Evolutionary conservation across 2,113 vertebrate species (phyloP).

Genomic region (Gavialis gangeticus): DNA sequence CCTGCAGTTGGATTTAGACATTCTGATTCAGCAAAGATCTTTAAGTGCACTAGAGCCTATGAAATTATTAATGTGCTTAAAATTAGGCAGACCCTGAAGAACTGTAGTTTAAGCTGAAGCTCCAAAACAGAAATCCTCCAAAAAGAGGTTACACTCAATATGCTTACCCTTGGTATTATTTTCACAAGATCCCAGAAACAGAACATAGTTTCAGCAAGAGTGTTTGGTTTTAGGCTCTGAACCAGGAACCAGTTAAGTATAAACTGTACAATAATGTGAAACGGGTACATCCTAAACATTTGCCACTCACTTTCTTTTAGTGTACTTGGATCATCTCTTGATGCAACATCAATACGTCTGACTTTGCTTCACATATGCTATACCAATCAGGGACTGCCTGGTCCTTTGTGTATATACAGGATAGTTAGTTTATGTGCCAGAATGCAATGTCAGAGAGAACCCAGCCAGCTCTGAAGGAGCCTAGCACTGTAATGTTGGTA

Average conservation of each 20-base stretch:
- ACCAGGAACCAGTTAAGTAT: background rate
- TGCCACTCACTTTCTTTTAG: background rate
- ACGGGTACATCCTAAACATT: background rate
- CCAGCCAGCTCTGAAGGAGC: background rate
- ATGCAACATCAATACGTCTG: background rate
- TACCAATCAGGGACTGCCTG: background rate
- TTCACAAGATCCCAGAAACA: background rate
- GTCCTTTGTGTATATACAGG: background rate
- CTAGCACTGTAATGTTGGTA: background rate
- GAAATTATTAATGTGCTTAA: background rate
- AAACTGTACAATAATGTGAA: background rate
- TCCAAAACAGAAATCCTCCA: background rate
- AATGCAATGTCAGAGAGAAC: no score
- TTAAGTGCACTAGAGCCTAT: background rate
- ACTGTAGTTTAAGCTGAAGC: background rate
- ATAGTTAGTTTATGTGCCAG: no score
- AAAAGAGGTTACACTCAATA: background rate
- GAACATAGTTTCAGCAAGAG: background rate
- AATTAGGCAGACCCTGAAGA: background rate
- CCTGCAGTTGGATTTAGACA: background rate
- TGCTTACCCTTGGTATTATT: background rate
- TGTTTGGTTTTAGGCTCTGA: background rate
- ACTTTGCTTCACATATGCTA: background rate
- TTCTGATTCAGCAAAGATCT: background rate
- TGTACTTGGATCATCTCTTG: background rate